phyloP scores from a whole-genome alignment of 2,113 vertebrate species.

The Arizona elegans region DNA sequence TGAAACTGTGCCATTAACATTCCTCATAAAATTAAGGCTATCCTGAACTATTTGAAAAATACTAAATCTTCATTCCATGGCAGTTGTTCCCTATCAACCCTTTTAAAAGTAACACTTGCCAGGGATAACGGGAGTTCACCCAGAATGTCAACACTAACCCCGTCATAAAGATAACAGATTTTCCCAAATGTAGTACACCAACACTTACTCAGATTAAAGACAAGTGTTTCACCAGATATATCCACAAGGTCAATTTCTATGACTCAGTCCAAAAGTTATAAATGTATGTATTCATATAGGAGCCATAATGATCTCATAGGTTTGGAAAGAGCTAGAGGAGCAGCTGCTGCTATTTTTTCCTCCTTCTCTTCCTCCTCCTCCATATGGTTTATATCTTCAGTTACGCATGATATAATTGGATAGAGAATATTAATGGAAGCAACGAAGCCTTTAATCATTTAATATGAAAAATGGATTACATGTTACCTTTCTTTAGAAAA shows the following conservation, averaged over 20 bases:
- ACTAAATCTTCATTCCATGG: neutral
- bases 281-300: neutral
- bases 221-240: conserved; percentile 27
- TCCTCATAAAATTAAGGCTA: conserved; percentile 22
- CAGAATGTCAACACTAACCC: neutral
- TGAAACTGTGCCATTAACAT: neutral
- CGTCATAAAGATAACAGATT: conserved; percentile 26
- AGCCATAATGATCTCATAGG: conserved; percentile 21
- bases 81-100: neutral
- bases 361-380: neutral
- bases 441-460: neutral
- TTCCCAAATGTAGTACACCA: neutral
- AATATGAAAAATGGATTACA: neutral
- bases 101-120: neutral
- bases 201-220: conserved; percentile 42
- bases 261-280: conserved; percentile 44
- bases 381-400: conserved; percentile 5
- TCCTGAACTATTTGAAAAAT: conserved; percentile 23
- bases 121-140: neutral
- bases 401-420: neutral
- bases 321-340: neutral
- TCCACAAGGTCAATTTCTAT: conserved; percentile 46
- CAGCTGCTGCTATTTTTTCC: neutral
- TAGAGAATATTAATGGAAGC: conserved; percentile 10
- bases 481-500: conserved; percentile 14